Evolutionary conservation across 2,113 vertebrate genomes (phyloP).

Genomic region (Corynorhinus townsendii): DNA sequence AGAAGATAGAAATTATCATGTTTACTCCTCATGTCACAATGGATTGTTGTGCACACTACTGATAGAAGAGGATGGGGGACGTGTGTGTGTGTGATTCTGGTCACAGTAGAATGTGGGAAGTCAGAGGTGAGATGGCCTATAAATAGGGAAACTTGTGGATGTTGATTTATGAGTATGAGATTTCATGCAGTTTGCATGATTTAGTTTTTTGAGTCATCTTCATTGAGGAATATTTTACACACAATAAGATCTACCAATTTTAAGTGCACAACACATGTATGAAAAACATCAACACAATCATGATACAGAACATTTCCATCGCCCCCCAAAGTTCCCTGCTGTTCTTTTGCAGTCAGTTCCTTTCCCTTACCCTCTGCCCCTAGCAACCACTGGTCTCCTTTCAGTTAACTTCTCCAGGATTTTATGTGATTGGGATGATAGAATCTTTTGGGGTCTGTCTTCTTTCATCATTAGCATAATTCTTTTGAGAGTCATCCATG

Average conservation of each 20-base stretch:
- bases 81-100: background rate
- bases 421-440: background rate
- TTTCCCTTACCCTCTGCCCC: background rate
- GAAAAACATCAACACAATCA: background rate
- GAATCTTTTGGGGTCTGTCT: background rate
- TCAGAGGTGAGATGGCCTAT: background rate
- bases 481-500: background rate
- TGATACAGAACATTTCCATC: background rate
- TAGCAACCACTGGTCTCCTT: background rate
- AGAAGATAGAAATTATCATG: background rate
- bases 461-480: background rate
- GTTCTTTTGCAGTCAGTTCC: background rate
- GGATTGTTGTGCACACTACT: background rate
- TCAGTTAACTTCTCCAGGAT: background rate
- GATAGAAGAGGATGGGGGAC: background rate
- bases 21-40: background rate
- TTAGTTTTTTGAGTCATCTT: background rate
- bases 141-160: background rate
- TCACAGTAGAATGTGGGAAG: background rate
- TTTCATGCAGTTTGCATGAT: background rate
- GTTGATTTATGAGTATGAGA: background rate
- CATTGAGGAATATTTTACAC: background rate
- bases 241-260: background rate
- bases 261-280: background rate
- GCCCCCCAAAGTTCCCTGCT: background rate